These are phyloP conservation scores for Pithys albifrons DNA, from an alignment of 2,113 vertebrate genomes.

Conservation along the genomic window DNA sequence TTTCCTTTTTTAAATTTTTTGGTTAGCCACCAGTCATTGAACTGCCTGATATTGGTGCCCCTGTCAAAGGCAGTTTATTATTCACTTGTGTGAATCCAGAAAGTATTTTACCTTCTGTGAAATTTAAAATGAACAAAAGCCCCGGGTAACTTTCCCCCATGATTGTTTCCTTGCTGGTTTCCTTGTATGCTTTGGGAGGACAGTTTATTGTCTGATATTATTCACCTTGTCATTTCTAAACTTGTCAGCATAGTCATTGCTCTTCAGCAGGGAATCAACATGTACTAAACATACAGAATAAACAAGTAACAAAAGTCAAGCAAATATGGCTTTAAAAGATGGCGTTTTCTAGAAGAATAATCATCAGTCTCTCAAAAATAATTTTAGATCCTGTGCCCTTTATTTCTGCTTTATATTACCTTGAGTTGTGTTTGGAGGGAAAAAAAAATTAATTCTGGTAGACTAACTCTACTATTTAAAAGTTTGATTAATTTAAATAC, in stretches of 20 bases:
- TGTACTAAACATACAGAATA: constrained; percentile 69
- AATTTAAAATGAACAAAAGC: constrained; percentile 72
- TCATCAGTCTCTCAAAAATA: constrained; percentile 49
- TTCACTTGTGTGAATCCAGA: constrained; percentile 72
- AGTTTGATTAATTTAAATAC: constrained; percentile 77
- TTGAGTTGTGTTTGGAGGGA: constrained; percentile 60
- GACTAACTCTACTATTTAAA: constrained; percentile 80
- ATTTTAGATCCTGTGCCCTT: constrained; percentile 65
- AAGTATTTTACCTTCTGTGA: constrained; percentile 73
- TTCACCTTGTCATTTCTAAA: constrained; percentile 73
- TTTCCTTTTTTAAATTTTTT: not conserved
- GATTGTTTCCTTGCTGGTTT: constrained; percentile 77
- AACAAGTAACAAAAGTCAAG: constrained; percentile 66
- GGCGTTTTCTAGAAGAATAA: constrained; percentile 58
- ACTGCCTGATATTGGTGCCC: constrained; percentile 76
- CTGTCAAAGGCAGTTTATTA: constrained; percentile 74
- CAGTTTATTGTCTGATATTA: constrained; percentile 76
- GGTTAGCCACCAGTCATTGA: constrained; percentile 74
- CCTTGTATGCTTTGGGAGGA: constrained; percentile 74
- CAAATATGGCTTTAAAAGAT: constrained; percentile 69
- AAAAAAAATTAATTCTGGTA: constrained; percentile 67
- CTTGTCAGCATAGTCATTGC: constrained; percentile 74
- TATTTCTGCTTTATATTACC: constrained; percentile 75
- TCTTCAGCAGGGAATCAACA: constrained; percentile 78
- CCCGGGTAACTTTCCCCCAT: constrained; percentile 64